Conservation (phyloP, 2,797 vertebrate genomes). For the Diplodus sargus region DNA sequence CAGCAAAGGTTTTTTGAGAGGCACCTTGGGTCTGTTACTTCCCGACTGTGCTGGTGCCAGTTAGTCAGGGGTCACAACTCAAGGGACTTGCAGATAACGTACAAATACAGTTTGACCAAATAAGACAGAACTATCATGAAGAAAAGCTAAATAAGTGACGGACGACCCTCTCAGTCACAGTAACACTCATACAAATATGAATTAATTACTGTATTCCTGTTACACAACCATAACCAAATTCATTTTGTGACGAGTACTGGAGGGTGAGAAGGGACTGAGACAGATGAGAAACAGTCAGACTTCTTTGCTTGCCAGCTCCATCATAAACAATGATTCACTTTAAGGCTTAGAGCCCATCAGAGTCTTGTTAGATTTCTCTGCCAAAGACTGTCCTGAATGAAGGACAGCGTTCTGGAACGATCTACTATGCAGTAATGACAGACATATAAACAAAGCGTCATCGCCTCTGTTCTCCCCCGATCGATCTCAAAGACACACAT, state of each 20-base stretch:
- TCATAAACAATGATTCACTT: constrained; percentile 76
- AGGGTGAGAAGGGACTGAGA: constrained; percentile 42
- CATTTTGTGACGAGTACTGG: constrained; percentile 35
- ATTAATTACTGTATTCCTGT: constrained; percentile 47
- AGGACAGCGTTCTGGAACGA: constrained; percentile 64
- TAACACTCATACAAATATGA: constrained; percentile 28
- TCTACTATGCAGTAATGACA: constrained; percentile 55
- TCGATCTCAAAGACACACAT: background rate
- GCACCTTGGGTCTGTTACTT: constrained; percentile 48
- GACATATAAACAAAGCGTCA: constrained; percentile 65
- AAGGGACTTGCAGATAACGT: constrained; percentile 21
- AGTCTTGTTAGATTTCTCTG: constrained; percentile 47
- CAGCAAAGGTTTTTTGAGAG: constrained; percentile 47
- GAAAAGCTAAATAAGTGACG: background rate
- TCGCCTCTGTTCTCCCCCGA: constrained; percentile 12
- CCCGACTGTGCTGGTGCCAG: constrained; percentile 42
- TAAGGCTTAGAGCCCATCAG: constrained; percentile 57
- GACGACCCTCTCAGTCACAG: constrained; percentile 14
- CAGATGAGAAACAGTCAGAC: constrained; percentile 66
- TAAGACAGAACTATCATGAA: background rate
- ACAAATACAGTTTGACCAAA: constrained; percentile 1
- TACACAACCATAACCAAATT: constrained; percentile 42
- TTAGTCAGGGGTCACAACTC: constrained; percentile 37
- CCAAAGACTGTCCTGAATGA: constrained; percentile 69
- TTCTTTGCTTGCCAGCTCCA: constrained; percentile 59